phyloP scores from a whole-genome alignment of 2,113 vertebrate species.

The Gopherus evgoodei region DNA sequence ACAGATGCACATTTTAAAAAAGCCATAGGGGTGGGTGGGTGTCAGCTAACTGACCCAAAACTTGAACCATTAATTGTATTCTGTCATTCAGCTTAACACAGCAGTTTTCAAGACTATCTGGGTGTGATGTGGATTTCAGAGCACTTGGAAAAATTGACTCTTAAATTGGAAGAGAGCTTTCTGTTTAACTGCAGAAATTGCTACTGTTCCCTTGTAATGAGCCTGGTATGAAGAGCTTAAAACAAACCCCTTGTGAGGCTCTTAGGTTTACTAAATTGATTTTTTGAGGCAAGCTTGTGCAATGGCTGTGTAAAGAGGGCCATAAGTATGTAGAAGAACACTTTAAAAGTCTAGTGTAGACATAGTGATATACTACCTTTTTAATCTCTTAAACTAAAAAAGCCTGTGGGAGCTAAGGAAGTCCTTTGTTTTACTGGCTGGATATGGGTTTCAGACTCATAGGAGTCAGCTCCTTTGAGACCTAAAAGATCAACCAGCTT shows the following conservation, averaged over 20 bases:
- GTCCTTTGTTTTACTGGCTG: background rate
- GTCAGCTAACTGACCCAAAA: background rate
- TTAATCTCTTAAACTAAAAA: background rate
- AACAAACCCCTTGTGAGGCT: too few relatives aligned
- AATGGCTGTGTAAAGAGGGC: background rate
- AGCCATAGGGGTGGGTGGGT: background rate
- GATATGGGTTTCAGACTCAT: background rate
- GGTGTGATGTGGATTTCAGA: background rate
- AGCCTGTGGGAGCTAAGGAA: background rate
- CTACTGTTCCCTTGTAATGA: too few relatives aligned
- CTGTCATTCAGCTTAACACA: background rate
- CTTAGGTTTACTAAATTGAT: background rate
- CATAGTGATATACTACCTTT: background rate
- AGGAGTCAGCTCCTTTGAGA: background rate
- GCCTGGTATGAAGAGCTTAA: too few relatives aligned
- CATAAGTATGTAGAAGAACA: background rate
- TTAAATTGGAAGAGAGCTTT: background rate
- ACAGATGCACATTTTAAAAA: background rate
- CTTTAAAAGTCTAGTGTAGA: background rate
- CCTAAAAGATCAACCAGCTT: background rate
- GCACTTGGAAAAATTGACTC: background rate
- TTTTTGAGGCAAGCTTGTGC: background rate
- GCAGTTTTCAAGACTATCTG: background rate
- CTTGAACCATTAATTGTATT: background rate
- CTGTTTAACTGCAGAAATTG: background rate